Evolutionary conservation across 2,113 vertebrate species (phyloP), one percentile per base, ranked within the genome.

Genomic region (Proteles cristata): DNA sequence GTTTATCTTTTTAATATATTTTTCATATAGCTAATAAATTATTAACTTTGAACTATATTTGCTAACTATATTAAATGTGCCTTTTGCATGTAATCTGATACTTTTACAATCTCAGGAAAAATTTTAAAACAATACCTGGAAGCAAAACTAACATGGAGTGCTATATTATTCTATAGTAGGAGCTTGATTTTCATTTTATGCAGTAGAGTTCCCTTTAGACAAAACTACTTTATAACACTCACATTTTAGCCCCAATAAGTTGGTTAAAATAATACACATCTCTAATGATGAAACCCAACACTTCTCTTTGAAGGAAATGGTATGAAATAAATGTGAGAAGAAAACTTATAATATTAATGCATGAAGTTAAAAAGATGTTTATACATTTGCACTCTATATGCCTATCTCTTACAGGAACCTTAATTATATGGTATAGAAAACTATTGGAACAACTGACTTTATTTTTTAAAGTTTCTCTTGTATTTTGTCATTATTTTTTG

Each of bases 91-190:
- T 94, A 89, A 76, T 92, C 63, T 77, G 68, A 84, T 92, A 63
- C 10, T 96, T 63, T 98, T 97, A 74, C 82, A 96, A 96, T 25
- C 25, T 89, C 65, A 71, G 69, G 43, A 61, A 91, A 96, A 53
- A 28, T 39, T 90, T 25, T 95, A 97, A 85, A 94, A 87, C 65
- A 58, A 65, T 80, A 58, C 94, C 14, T 96, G 45, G 74, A 92
- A 94, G 15, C 86, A 85, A 97, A 97, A 94, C n/a, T 82, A 85
- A 66, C 4, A 85, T 74, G 26, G 25, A 25, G 43, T 76, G 26
- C 25, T 16, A 25, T 91, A 4, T 39, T 87, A n/a, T 69, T 74
- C 23, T 93, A 12, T 33, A 55, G 8, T 80, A 84, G 43, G 43
- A 89, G 11, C 79, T 93, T 92, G 58, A 66, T 74, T 95, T 96